phyloP scores from a whole-genome alignment of 2,888 invertebrate genomes.

The Calephelis perditalis region DNA sequence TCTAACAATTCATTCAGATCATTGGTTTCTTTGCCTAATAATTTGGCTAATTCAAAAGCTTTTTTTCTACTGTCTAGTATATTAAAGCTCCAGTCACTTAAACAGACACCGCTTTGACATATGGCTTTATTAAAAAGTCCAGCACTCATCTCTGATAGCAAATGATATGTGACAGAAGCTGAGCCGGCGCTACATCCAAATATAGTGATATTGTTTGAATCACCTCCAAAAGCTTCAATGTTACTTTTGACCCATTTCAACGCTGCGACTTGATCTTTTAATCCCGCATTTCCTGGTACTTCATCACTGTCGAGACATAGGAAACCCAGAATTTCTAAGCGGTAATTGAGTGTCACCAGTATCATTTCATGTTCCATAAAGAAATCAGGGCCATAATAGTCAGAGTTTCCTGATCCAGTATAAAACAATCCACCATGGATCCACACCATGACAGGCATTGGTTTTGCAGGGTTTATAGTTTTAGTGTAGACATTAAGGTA shows the following conservation, averaged over 20 bases:
- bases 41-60: conserved; percentile 62
- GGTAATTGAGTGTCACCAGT: conserved; percentile 69
- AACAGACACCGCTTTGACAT: conserved; percentile 69
- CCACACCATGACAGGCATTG: conserved; percentile 66
- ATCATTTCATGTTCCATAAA: conserved; percentile 60
- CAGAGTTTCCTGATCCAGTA: conserved; percentile 69
- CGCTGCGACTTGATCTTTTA: conserved; percentile 73
- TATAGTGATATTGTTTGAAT: conserved; percentile 58
- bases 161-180: conserved; percentile 55
- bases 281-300: conserved; percentile 68
- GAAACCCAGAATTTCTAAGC: conserved; percentile 69
- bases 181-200: conserved; percentile 72
- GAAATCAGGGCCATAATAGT: conserved; percentile 70
- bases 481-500: conserved; percentile 83
- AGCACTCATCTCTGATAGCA: conserved; percentile 60
- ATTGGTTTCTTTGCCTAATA: conserved; percentile 58
- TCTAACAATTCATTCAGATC: conserved; percentile 51
- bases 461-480: conserved; percentile 35
- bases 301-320: conserved; percentile 64
- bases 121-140: conserved; percentile 68
- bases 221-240: conserved; percentile 61
- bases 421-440: conserved; percentile 73
- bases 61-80: conserved; percentile 47
- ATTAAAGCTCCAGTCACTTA: conserved; percentile 64
- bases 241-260: conserved; percentile 67